Percentiles rank a stretch among this genome's conserved stretches.
Evolutionary conservation across 2,888 invertebrate species (phyloP).

Genomic region (Spialia ferax): DNA sequence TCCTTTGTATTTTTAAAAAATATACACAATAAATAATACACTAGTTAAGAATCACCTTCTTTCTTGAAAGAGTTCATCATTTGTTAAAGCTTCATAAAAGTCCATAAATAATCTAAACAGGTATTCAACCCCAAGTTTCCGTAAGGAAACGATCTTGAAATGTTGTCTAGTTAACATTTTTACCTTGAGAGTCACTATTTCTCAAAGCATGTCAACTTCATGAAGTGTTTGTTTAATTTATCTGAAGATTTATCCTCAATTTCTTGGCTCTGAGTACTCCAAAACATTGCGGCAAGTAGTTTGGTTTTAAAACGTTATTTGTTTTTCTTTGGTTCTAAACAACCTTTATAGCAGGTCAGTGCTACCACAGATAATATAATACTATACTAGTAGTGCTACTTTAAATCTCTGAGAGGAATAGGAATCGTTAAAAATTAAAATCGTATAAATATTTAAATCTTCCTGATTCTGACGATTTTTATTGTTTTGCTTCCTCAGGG

Average conservation of each 20-base stretch:
- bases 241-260: conserved; percentile 9
- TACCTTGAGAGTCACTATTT: conserved; percentile 6
- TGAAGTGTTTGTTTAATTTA: conserved; percentile 20
- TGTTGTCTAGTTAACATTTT: background rate
- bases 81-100: background rate
- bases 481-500: background rate
- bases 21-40: no score
- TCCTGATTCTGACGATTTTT: background rate
- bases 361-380: no score
- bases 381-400: no score
- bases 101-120: background rate
- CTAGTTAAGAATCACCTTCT: no score
- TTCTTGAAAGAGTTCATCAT: no score
- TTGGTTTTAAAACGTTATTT: conserved; percentile 13
- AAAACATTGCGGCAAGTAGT: conserved; percentile 9
- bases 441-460: background rate
- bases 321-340: conserved; percentile 18
- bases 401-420: conserved; percentile 2
- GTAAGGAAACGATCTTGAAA: conserved; percentile 5
- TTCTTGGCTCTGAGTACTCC: conserved; percentile 15
- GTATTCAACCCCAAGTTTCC: background rate
- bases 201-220: background rate
- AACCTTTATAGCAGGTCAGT: conserved; percentile 8
- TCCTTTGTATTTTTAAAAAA: no score
- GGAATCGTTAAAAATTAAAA: background rate